Conservation (phyloP, 1,140 invertebrate species). For the Solenopsis invicta region DNA sequence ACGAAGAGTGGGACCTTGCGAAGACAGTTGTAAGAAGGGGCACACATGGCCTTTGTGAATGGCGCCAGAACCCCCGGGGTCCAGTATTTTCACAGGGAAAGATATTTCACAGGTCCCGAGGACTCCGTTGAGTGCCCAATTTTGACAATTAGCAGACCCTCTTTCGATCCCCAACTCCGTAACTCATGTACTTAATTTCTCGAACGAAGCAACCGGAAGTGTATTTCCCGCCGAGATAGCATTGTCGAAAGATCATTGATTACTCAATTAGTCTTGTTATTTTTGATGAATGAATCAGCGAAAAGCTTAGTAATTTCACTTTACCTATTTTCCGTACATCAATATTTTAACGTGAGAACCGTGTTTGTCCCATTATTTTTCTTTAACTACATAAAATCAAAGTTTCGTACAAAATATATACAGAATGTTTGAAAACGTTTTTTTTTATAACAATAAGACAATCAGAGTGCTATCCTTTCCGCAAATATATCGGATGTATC, state of each 20-base stretch:
- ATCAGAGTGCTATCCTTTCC: slow-evolving; percentile 11
- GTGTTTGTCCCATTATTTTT: not conserved
- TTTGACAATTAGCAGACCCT: slow-evolving; percentile 42
- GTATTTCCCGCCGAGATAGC: not conserved
- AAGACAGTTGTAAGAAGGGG: slow-evolving; percentile 1
- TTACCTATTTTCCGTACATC: not conserved
- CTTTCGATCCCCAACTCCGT: not conserved
- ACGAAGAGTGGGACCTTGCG: not conserved
- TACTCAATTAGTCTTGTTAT: not conserved
- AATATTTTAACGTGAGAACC: not conserved
- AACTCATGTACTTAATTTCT: slow-evolving; percentile 7
- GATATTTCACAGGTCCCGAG: slow-evolving; percentile 28
- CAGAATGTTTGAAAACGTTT: not conserved
- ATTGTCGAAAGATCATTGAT: not conserved
- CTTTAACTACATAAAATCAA: not conserved
- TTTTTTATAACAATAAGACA: slow-evolving; percentile 1
- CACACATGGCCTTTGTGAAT: slow-evolving; percentile 28
- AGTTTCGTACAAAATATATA: not conserved
- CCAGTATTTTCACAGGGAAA: not conserved
- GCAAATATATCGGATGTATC: slow-evolving; percentile 9
- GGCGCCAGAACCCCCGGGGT: not conserved
- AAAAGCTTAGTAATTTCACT: slow-evolving; percentile 7
- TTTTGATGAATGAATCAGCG: not conserved
- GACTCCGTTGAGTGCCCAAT: slow-evolving; percentile 8
- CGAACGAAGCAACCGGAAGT: not conserved